Evolutionary conservation across 1,140 invertebrate species (phyloP), one percentile per base, ranked within the genome.

Genomic region (Aphelenchoides avenae): DNA sequence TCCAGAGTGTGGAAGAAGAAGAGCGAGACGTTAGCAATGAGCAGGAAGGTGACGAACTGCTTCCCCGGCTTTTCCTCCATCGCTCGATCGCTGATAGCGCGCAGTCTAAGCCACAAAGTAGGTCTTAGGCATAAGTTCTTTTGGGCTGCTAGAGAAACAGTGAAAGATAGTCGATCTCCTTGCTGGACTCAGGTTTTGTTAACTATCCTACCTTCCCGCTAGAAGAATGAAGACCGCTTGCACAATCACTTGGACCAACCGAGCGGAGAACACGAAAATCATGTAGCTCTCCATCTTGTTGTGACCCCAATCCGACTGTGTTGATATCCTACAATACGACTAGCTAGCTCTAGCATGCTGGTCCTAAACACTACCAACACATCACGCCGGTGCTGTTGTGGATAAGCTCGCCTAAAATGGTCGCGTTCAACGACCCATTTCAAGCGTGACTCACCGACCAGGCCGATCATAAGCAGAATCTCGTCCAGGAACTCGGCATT

Each of bases 1-100:
- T 75, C 71, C 22, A 77, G 66, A 9, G 71, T 77, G 36, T 77
- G 71, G 27, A 75, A 75, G 36, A 77, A 73, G 47, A 75, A 75
- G 11, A 75, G 53, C 13, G 74, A 71, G 7, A 77, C 60, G 54
- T 75, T 75, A 9, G 73, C 70, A 4, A 75, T 66, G 6, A 77
- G 53, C 15, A 75, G 50, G 46, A 75, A 75, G n/a, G 73, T 75
- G 24, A 75, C 73, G 40, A 75, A 69, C 54, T 75, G 75, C 46
- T 75, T 75, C 20, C 73, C 73, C 1, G 71, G 68, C 42, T 74
- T 75, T 11, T 54, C 62, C 15, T 57, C 53, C 0, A 64, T 52
- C 0, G 70, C 47, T 9, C 66, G 40, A 5, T 51, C 34, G 27
- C 53, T 52, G 20, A 64, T 31, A 15, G 69, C 70, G 4, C 74